Evolutionary conservation across 2,797 vertebrate genomes (phyloP), one percentile per base, ranked within the genome.

Genomic region (Falco concolor): DNA sequence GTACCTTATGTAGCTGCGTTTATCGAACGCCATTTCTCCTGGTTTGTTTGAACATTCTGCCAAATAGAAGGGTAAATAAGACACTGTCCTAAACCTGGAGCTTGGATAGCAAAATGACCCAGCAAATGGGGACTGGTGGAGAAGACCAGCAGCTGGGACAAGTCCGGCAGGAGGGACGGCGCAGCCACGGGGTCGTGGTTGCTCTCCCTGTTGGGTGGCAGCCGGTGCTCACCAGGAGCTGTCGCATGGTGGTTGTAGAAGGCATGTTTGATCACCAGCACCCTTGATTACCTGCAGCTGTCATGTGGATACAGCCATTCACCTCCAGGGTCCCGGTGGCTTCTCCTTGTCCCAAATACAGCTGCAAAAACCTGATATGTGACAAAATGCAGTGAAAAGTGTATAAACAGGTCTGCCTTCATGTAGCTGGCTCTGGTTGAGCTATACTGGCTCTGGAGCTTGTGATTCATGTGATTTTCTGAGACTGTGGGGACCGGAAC

Each of bases 101-200:
- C n/a, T 34, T 50, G 36, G 13, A 17, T 56, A 20, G 20, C 22
- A 56, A 8, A 84, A 81, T 44, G 22, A 73, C 25, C 3, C 19
- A 17, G 25, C 17, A 50, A 6, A 34, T 50, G 9, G 36, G 28
- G 23, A 10, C 6, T 28, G 45, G 5, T 52, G 47, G 56, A 74
- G 59, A 42, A 28, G 40, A 24, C 3, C 10, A 28, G 19, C 0
- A 0, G 5, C 45, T 61, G 60, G 40, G 45, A 24, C 0, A 8
- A 13, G 9, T 36, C 23, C 4, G 5, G 40, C 34, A 53, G 70
- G 28, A 77, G 18, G 22, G 25, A 6, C 0, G 1, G 30, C 28
- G 8, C 1, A 3, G n/a, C 47, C 12, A 2, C 0, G 1, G 30
- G 20, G 23, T 12, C 24, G n/a, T 9, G n/a, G 34, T n/a, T 12